Conservation (phyloP, 2,797 vertebrate genomes). For the Corythornis leucogaster region DNA sequence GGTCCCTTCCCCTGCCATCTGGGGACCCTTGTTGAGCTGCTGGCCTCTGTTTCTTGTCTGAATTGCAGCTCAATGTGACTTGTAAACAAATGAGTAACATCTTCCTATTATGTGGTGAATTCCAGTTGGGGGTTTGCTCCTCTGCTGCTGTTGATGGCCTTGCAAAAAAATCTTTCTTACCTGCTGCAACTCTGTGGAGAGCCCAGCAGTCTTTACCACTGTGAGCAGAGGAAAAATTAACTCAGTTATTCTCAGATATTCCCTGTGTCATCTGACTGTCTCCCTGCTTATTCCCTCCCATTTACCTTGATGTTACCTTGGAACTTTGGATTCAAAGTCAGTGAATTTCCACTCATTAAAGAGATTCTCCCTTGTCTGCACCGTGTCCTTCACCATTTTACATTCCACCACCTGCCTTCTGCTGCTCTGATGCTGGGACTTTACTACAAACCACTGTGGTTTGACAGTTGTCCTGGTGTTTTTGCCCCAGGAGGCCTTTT, state of each 20-base stretch:
- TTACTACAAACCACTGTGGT: background rate
- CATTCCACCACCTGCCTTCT: background rate
- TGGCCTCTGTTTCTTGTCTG: background rate
- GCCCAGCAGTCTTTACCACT: background rate
- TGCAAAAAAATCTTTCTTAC: background rate
- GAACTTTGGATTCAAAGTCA: background rate
- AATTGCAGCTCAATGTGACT: background rate
- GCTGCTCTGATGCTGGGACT: background rate
- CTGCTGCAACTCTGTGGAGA: background rate
- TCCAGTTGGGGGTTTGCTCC: background rate
- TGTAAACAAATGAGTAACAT: background rate
- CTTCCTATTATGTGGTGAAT: background rate
- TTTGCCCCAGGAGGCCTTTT: background rate
- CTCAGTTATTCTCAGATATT: background rate
- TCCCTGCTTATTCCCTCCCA: background rate
- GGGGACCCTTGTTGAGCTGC: background rate
- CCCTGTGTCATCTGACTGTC: background rate
- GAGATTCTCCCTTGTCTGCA: background rate
- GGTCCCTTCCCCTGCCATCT: background rate
- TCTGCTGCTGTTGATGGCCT: background rate
- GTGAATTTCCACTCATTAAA: background rate
- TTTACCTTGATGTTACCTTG: background rate
- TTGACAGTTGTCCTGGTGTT: slow-evolving; percentile 22
- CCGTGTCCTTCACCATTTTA: background rate
- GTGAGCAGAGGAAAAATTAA: background rate